Evolutionary conservation across 1,140 invertebrate species (phyloP).

Genomic region (Pantala flavescens): DNA sequence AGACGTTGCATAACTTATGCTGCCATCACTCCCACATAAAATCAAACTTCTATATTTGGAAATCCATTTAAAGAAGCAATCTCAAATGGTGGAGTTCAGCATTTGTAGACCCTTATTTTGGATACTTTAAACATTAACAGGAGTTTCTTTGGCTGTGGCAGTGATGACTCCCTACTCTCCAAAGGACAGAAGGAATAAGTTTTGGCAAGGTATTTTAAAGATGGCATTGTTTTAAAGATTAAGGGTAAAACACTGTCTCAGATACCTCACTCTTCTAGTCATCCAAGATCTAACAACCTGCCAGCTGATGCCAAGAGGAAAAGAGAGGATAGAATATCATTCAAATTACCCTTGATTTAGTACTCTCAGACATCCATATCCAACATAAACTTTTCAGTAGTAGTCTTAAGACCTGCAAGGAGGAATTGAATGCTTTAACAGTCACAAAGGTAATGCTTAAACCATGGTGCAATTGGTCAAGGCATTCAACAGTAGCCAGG

Average conservation of each 20-base stretch:
- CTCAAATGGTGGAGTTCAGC: background rate
- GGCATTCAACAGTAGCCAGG: background rate
- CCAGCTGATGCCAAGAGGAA: background rate
- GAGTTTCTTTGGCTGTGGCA: background rate
- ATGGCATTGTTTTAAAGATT: background rate
- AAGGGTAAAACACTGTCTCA: background rate
- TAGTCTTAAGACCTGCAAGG: background rate
- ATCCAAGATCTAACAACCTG: background rate
- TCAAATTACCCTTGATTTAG: background rate
- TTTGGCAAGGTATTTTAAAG: background rate
- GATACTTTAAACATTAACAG: background rate
- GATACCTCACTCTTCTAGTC: background rate
- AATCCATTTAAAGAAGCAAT: background rate
- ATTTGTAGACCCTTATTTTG: background rate
- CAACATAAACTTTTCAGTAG: background rate
- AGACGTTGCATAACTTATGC: background rate
- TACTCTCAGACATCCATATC: background rate
- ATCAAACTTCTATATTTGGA: background rate
- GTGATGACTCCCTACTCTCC: conserved; percentile 3
- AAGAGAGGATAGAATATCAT: background rate
- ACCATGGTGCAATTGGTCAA: background rate
- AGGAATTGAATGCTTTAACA: background rate
- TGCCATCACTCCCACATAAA: conserved; percentile 1
- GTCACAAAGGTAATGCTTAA: background rate
- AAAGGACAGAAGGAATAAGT: background rate